Base-by-base conservation (phyloP, 2,888 invertebrate species). In the Pseudococcus viburni region DNA sequence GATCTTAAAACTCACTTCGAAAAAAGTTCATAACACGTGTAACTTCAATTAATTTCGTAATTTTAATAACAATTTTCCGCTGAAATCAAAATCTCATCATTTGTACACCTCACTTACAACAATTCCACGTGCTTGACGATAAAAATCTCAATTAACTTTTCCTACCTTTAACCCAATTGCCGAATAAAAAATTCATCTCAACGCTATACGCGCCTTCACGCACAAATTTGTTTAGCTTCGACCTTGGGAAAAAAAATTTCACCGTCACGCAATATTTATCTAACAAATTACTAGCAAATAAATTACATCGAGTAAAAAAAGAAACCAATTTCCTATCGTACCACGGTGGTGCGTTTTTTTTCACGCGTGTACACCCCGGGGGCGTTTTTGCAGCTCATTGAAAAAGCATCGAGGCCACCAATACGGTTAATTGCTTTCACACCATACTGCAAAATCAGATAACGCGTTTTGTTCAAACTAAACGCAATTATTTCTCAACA, bases 401-500 rank as follows among this genome's bases (percentile, higher is more conserved):
- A 64, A 64, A 64, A 64, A 19, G 64, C 64, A 64, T 64, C 64
- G 19, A 22, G 11, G 51, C 51, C 19, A 64, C 64, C 64, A 64
- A 64, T 64, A 64, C 64, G 51, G 64, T 64, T 64, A 64, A 64
- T 64, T 64, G 64, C 64, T 64, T 64, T 64, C 64, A 64, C 64
- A 64, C 64, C 64, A 64, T 64, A 64, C 64, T 22, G 64, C 64
- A 51, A 51, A 51, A 64, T 64, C 64, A 64, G 64, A 64, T 64
- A 64, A 64, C 64, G 51, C 22, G 12, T 64, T 64, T 19, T 64
- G 8, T 22, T 22, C 7, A 22, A 64, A 64, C 64, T 64, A 64
- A 64, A 64, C 64, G 64, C 64, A 64, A 64, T 64, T 64, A 64
- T 64, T 64, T 64, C 64, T 64, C 64, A 64, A 64, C 64, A 64